Conservation (phyloP, 2,797 vertebrate species). For the Limosa lapponica region DNA sequence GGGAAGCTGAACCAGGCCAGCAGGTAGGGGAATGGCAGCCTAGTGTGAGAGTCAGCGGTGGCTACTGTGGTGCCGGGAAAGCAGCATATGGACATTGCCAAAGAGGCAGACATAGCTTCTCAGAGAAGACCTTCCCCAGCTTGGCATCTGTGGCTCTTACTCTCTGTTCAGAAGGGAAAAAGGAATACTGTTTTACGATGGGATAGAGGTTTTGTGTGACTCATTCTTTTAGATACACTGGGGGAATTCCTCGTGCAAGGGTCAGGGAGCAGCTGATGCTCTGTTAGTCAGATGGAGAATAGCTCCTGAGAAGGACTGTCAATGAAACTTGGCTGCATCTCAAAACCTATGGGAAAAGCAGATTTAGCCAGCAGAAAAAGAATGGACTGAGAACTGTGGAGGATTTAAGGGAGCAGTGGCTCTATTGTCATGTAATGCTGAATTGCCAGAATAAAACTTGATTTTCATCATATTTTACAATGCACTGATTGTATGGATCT, state of each 20-base stretch:
- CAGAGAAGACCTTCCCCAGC: background rate
- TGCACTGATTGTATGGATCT: slow-evolving; percentile 47
- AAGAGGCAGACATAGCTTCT: background rate
- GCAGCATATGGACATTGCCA: background rate
- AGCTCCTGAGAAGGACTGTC: background rate
- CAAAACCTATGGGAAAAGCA: slow-evolving; percentile 7
- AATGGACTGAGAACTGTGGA: background rate
- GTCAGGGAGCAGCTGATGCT: slow-evolving; percentile 18
- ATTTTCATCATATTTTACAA: slow-evolving; percentile 58
- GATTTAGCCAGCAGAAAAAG: background rate
- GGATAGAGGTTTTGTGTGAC: background rate
- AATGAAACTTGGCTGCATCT: background rate
- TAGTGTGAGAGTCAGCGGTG: background rate
- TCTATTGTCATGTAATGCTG: slow-evolving; percentile 40
- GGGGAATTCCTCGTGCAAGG: background rate
- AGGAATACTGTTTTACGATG: background rate
- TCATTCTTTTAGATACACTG: background rate
- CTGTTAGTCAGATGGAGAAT: background rate
- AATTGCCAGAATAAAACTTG: slow-evolving; percentile 51
- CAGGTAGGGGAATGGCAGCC: background rate
- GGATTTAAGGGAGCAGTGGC: slow-evolving; percentile 18
- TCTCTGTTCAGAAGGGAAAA: background rate
- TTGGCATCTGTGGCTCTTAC: background rate
- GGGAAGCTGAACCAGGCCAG: background rate
- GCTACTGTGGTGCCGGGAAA: background rate